Conservation (phyloP, 2,797 vertebrate species). For the Chiroxiphia lanceolata region DNA sequence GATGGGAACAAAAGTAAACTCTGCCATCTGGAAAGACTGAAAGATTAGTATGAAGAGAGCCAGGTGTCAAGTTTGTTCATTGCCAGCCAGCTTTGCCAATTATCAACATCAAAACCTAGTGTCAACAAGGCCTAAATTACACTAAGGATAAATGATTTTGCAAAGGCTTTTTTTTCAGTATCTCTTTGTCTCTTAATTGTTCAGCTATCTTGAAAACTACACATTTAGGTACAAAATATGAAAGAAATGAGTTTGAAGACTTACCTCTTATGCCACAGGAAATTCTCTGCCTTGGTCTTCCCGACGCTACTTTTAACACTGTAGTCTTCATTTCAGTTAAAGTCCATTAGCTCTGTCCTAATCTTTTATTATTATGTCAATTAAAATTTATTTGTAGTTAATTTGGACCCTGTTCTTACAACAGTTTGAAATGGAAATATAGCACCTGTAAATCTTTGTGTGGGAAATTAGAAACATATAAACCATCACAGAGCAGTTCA, state of each 20-base stretch:
- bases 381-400: not conserved
- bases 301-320: not conserved
- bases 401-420: not conserved
- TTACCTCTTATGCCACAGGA: not conserved
- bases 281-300: not conserved
- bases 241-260: not conserved
- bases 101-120: not conserved
- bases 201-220: not conserved
- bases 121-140: not conserved
- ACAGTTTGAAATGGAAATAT: not conserved
- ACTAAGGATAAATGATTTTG: not conserved
- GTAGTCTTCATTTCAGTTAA: not conserved
- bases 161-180: not conserved
- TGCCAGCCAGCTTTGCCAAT: not conserved
- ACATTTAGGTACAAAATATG: not conserved
- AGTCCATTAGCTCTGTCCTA: not conserved
- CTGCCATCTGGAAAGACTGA: conserved; percentile 41
- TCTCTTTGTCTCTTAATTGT: not conserved
- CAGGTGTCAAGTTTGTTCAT: conserved; percentile 45
- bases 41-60: conserved; percentile 17
- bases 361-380: not conserved
- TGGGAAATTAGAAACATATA: not conserved
- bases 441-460: not conserved
- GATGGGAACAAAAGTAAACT: conserved; percentile 43
- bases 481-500: not conserved